phyloP scores from a whole-genome alignment of 2,888 invertebrate species.

The Blastobasis adustella region DNA sequence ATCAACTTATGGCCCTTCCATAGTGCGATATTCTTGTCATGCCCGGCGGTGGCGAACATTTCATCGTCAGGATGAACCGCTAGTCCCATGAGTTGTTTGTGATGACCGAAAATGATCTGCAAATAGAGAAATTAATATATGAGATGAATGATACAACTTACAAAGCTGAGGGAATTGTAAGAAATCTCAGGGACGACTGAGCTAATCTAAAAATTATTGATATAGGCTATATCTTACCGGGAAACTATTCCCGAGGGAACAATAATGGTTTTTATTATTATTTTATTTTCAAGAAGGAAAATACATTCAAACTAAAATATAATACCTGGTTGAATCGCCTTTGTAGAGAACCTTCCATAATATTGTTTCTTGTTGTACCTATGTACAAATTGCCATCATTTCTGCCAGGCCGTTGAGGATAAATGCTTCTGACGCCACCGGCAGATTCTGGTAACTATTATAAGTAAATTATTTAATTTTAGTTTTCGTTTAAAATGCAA shows the following conservation, averaged over 20 bases:
- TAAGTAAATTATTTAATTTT: neutral
- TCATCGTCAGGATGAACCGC: constrained; percentile 94
- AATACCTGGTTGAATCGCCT: constrained; percentile 86
- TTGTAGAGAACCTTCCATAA: constrained; percentile 92
- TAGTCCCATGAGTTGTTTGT: constrained; percentile 89
- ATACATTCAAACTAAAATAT: neutral
- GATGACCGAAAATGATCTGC: constrained; percentile 90
- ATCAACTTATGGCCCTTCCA: constrained; percentile 93
- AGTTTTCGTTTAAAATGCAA: no score
- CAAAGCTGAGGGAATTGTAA: no score
- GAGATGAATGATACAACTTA: no score
- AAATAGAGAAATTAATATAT: constrained; percentile 4
- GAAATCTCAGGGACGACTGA: no score
- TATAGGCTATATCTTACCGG: no score
- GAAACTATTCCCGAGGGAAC: no score
- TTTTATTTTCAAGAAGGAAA: neutral
- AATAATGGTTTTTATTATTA: no score
- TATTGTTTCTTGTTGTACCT: constrained; percentile 91
- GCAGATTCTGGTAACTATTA: constrained; percentile 87
- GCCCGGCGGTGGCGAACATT: constrained; percentile 93
- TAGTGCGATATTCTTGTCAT: constrained; percentile 91
- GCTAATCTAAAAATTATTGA: no score
- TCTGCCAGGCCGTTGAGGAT: constrained; percentile 89
- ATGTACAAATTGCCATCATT: constrained; percentile 94
- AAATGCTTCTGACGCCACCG: constrained; percentile 92